These are phyloP conservation scores for Drosophila bifasciata DNA, from an alignment of 1,140 invertebrate species.

Conservation along the genomic window DNA sequence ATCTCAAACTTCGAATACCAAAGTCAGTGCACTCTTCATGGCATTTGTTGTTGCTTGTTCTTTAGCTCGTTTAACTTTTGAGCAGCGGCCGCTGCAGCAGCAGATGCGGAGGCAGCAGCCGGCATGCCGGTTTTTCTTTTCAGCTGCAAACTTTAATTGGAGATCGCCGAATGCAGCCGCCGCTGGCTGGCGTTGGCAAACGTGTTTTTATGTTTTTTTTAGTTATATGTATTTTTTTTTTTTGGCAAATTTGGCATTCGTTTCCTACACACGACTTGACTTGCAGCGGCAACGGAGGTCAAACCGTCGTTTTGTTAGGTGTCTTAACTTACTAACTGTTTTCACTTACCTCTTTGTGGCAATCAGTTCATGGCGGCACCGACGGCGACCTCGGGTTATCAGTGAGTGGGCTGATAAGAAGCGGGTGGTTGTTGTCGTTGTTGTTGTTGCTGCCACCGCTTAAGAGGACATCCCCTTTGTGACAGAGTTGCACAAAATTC, in stretches of 20 bases:
- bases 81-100: conserved; percentile 46
- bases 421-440: not conserved
- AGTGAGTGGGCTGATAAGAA: conserved; percentile 44
- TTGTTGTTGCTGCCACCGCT: not conserved
- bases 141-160: conserved; percentile 70
- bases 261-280: conserved; percentile 59
- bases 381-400: conserved; percentile 43
- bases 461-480: conserved; percentile 34
- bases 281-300: conserved; percentile 54
- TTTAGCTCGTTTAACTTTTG: conserved; percentile 58
- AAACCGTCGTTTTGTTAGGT: conserved; percentile 10
- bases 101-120: conserved; percentile 35
- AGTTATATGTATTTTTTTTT: no score
- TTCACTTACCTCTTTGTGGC: conserved; percentile 56
- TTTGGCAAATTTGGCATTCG: conserved; percentile 57
- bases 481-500: conserved; percentile 45
- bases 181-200: conserved; percentile 68
- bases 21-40: conserved; percentile 14
- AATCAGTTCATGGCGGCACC: conserved; percentile 44
- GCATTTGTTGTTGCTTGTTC: conserved; percentile 31
- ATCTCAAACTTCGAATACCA: no score
- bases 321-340: conserved; percentile 11
- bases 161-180: conserved; percentile 20
- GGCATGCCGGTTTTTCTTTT: conserved; percentile 55
- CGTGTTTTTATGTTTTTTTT: conserved; percentile 58